Base-by-base conservation (phyloP, 92 coral and sea anemone genomes). In the Desmophyllum pertusum region DNA sequence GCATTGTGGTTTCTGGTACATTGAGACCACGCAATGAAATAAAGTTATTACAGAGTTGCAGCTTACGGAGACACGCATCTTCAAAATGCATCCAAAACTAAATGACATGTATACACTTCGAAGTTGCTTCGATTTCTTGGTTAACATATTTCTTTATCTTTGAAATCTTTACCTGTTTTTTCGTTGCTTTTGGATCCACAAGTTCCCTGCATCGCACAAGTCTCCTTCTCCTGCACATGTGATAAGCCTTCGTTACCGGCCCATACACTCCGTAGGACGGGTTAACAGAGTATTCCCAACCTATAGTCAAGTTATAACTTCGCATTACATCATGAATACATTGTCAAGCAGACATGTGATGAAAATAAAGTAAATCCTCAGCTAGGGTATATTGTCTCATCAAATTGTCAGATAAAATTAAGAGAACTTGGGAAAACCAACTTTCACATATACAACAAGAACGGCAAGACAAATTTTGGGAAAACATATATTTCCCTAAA, bases 241-340 rank as follows among this genome's bases (percentile, higher is more conserved):
- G 96, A 76, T 88, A 93, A 25, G 98, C 94, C 79, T 95, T 95
- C 74, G 79, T 88, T 13, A 95, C 98, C 13, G 98, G 95, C n/a
- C 93, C 92, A 79, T 90, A 95, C 8, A 93, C 96, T 39, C 94
- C 94, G 33, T 89, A 93, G 9, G 96, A 82, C 46, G 91, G 80
- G 61, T 95, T 94, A 29, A 95, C 90, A 6, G 93, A 84, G 86
- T 93, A 95, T 71, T 95, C 98, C 95, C 95, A 95, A 37, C 98
- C 98, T 91, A 42, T 10, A 38, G 36, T 35, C 48, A 42, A 35
- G 23, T n/a, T 5, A n/a, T 10, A 59, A 6, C 11, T 23, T 37
- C 13, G 15, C 21, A 0, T 35, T 67, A 36, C 39, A 33, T 14
- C 27, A 62, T 31, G 9, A 15, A 17, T 36, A 33, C 18, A 3